phyloP scores from a whole-genome alignment of 2,888 invertebrate genomes.

The Gastrophysa polygoni region DNA sequence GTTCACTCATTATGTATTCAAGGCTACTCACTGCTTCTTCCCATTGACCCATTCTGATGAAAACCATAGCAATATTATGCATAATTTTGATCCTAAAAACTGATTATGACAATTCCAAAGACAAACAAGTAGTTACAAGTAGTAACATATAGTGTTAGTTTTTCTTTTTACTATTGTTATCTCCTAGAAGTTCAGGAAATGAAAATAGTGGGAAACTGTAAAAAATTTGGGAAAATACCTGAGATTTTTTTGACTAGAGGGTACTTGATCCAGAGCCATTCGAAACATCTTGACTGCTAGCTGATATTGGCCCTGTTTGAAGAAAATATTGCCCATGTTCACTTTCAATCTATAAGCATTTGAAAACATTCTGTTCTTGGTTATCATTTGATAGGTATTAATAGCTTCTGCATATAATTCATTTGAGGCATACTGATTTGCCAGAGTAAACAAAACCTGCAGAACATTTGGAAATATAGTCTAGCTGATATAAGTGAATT shows the following conservation, averaged over 20 bases:
- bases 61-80: constrained; percentile 95
- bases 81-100: constrained; percentile 85
- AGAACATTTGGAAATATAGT: not conserved
- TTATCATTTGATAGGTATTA: constrained; percentile 93
- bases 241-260: constrained; percentile 90
- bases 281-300: constrained; percentile 97
- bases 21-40: constrained; percentile 96
- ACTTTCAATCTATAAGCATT: constrained; percentile 93
- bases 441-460: constrained; percentile 93
- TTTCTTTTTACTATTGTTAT: too few relatives aligned
- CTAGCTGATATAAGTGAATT: not conserved
- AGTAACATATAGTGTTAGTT: not conserved
- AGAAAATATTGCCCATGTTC: constrained; percentile 98
- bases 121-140: too few relatives aligned
- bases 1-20: constrained; percentile 97
- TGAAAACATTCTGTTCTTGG: constrained; percentile 90
- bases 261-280: constrained; percentile 97
- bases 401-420: constrained; percentile 96
- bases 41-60: constrained; percentile 95
- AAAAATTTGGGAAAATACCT: constrained; percentile 61
- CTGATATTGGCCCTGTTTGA: constrained; percentile 89
- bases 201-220: too few relatives aligned
- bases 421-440: constrained; percentile 91
- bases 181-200: too few relatives aligned
- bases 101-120: not conserved